These are phyloP conservation scores for Babyrousa celebensis DNA, from an alignment of 2,797 vertebrate genomes.

Conservation along the genomic window DNA sequence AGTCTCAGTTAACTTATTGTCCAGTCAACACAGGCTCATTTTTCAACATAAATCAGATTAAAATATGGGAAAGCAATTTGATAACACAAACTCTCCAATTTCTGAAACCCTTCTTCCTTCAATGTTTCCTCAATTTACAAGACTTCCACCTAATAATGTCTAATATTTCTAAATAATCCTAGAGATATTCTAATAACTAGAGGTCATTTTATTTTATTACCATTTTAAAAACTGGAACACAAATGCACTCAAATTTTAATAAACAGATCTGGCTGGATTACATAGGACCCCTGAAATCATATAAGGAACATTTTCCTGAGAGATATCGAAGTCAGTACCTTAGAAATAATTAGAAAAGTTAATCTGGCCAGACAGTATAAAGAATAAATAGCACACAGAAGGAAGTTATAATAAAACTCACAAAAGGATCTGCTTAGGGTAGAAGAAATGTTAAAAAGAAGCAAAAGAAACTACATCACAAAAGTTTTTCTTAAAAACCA, in stretches of 20 bases:
- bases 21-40: constrained; percentile 2
- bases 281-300: not conserved
- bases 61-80: not conserved
- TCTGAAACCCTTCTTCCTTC: constrained; percentile 50
- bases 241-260: not conserved
- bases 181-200: constrained; percentile 29
- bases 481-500: not conserved
- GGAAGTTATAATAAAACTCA: constrained; percentile 49
- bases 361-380: not conserved
- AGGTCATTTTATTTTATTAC: constrained; percentile 56
- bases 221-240: constrained; percentile 60
- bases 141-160: constrained; percentile 40
- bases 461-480: constrained; percentile 25
- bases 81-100: constrained; percentile 47
- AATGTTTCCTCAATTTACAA: constrained; percentile 19
- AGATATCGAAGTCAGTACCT: not conserved
- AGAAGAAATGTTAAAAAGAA: constrained; percentile 54
- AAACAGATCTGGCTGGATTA: constrained; percentile 6
- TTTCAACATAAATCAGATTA: constrained; percentile 47
- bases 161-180: constrained; percentile 46
- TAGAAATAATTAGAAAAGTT: not conserved
- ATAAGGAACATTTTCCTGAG: not conserved
- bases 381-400: constrained; percentile 23
- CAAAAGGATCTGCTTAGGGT: constrained; percentile 17
- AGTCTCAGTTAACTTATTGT: not conserved